Conservation (phyloP, 2,888 invertebrate species). For the Morpho helenor region DNA sequence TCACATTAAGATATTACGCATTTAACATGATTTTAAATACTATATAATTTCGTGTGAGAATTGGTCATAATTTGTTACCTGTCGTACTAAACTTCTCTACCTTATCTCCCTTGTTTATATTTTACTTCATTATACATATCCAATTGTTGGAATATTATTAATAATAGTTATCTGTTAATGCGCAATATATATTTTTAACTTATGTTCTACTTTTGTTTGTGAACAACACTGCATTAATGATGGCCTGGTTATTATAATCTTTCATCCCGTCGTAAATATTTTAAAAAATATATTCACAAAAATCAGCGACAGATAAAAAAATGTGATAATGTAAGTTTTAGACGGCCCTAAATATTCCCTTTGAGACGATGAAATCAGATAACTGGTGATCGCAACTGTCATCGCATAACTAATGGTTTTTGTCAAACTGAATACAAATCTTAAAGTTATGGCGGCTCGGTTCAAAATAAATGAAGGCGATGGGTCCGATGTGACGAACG, state of each 20-base stretch:
- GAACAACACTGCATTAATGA: too few relatives aligned
- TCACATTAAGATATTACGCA: too few relatives aligned
- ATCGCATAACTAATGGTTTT: conserved; percentile 57
- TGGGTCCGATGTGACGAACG: conserved; percentile 53
- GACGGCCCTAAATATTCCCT: conserved; percentile 53
- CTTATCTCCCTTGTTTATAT: too few relatives aligned
- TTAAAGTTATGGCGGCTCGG: conserved; percentile 44
- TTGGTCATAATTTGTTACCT: too few relatives aligned
- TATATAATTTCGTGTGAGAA: too few relatives aligned
- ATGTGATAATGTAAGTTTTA: conserved; percentile 36
- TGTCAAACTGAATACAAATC: conserved; percentile 41
- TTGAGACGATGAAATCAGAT: conserved; percentile 66
- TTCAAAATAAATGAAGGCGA: conserved; percentile 39
- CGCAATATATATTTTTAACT: too few relatives aligned
- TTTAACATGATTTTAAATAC: too few relatives aligned
- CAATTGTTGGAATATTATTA: too few relatives aligned
- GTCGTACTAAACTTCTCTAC: too few relatives aligned
- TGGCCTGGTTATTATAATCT: background rate
- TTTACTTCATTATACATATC: too few relatives aligned
- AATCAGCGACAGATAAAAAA: conserved; percentile 34
- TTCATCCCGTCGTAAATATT: background rate
- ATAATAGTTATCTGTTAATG: too few relatives aligned
- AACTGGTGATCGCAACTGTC: conserved; percentile 66
- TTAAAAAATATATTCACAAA: conserved; percentile 14
- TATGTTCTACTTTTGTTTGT: too few relatives aligned